Evolutionary conservation across 2,113 vertebrate species (phyloP).

Genomic region (Oryzias celebensis): DNA sequence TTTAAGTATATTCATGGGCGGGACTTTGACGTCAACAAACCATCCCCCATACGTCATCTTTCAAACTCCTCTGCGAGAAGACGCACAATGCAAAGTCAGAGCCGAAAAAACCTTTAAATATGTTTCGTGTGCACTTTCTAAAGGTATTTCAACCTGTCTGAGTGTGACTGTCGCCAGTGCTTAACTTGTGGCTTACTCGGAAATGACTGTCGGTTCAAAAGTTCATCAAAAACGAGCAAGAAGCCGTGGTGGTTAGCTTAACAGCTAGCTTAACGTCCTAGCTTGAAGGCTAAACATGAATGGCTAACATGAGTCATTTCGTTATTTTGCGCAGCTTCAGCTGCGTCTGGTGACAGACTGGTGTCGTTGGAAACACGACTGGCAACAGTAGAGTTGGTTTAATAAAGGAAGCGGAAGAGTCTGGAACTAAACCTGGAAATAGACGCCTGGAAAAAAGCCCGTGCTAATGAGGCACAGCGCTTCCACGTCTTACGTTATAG

Average conservation of each 20-base stretch:
- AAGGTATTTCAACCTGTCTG: constrained; percentile 32
- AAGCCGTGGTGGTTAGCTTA: constrained; percentile 17
- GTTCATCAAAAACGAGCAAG: not conserved
- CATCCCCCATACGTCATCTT: constrained; percentile 36
- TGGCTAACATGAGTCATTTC: constrained; percentile 18
- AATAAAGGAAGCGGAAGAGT: not conserved
- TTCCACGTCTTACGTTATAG: not conserved
- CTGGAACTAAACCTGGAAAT: not conserved
- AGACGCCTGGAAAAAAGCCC: constrained; percentile 33
- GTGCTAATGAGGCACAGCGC: constrained; percentile 21
- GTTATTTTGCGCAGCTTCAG: not conserved
- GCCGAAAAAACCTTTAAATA: constrained; percentile 45
- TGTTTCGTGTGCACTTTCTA: constrained; percentile 21
- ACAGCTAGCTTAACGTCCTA: constrained; percentile 27
- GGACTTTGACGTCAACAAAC: constrained; percentile 45
- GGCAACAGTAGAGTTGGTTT: not conserved
- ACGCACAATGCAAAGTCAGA: constrained; percentile 48
- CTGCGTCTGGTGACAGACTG: no score
- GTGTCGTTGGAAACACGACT: not conserved
- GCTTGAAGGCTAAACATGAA: constrained; percentile 37
- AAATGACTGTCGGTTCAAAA: not conserved
- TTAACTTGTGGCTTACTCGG: not conserved
- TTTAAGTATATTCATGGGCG: constrained; percentile 28
- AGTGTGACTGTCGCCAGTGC: rapidly evolving
- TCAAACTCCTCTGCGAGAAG: constrained; percentile 44